Percentiles rank a stretch among this genome's conserved stretches.
Conservation (phyloP, 2,113 vertebrate species). For the Microtus richardsoni region DNA sequence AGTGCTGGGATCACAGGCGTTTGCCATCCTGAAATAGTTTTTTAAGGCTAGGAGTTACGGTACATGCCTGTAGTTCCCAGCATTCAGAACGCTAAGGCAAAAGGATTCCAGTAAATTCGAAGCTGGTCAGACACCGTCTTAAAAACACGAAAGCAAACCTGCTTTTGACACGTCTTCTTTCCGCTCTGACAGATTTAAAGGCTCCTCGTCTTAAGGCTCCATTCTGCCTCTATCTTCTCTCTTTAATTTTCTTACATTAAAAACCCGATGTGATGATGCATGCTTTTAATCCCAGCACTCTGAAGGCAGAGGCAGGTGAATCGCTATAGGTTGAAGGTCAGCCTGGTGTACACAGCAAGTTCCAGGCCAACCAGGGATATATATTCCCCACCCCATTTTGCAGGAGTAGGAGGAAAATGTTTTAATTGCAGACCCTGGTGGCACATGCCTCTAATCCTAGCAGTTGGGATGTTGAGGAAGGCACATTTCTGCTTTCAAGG, state of each 20-base stretch:
- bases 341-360: neutral
- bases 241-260: neutral
- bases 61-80: neutral
- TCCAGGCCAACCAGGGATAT: neutral
- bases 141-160: neutral
- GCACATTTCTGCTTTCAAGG: neutral
- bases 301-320: neutral
- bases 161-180: conserved; percentile 2
- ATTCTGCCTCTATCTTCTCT: neutral
- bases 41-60: neutral
- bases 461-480: neutral
- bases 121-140: neutral
- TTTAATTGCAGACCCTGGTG: neutral
- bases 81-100: no score
- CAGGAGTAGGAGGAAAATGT: neutral
- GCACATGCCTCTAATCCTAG: neutral
- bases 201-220: neutral
- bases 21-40: neutral
- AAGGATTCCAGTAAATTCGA: neutral
- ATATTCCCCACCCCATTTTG: neutral
- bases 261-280: neutral
- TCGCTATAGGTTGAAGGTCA: neutral
- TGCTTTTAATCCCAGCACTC: neutral
- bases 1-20: neutral
- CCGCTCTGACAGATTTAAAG: neutral